Evolutionary conservation across 2,113 vertebrate species (phyloP), one percentile per base, ranked within the genome.

Genomic region (Pionites leucogaster): DNA sequence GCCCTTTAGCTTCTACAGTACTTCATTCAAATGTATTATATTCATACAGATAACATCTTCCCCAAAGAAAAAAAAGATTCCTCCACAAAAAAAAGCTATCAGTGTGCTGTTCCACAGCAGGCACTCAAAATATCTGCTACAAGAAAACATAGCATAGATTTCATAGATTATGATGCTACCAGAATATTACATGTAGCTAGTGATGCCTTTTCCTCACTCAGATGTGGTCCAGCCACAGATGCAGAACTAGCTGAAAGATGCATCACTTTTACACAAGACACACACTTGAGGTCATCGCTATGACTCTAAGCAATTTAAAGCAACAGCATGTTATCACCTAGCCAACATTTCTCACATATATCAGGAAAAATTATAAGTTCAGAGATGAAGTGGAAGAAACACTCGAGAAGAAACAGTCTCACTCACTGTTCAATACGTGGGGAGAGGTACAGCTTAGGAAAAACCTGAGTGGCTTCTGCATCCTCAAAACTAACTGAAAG

Each of bases 401-500:
- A 28, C 17, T 62, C 6, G 18, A 93, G 85, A 17, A 86, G 62
- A 86, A 59, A 33, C 17, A 6, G 31, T 83, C n/a, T 75, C 11
- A 98, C 99, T 99, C 97, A 99, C 99, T 99, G 99, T 97, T 99
- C 99, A 81, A 99, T 99, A 95, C 99, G 99, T 4, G 99, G 99
- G 62, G 99, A 99, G 68, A 99, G 98, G 96, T 99, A 99, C 60
- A 99, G 98, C 94, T 99, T 99, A 15, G 99, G 99, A 89, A 99
- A 99, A 92, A 99, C 99, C 91, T 99, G 99, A 86, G 99, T 99
- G 77, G 99, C 99, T 97, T 99, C 99, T n/a, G 99, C 98, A 24
- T 99, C 99, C 92, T 99, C 99, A 95, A 99, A 99, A 95, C 99
- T 99, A 92, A 99, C 99, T 0, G 99, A 99, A 31, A 99, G 98